Conservation (phyloP, 1,140 invertebrate genomes). For the Neodiprion virginianus region DNA sequence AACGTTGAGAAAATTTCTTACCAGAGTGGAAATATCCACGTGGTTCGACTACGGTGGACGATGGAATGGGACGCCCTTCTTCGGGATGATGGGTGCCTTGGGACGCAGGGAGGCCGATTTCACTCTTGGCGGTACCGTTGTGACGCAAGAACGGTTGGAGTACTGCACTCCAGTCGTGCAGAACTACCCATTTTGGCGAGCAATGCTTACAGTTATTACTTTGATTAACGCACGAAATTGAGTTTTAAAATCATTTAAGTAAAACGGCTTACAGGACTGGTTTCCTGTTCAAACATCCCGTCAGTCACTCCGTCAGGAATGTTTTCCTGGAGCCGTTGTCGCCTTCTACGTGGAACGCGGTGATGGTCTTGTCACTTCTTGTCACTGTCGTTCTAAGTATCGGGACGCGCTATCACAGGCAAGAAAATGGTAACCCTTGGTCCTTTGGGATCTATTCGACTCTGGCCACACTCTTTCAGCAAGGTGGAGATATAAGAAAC, state of each 20-base stretch:
- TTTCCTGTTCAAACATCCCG: background rate
- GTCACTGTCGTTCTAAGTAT: background rate
- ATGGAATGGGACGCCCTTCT: background rate
- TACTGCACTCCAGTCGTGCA: background rate
- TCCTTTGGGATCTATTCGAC: background rate
- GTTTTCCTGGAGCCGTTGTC: conserved; percentile 19
- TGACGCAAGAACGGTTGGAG: background rate
- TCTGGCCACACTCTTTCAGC: background rate
- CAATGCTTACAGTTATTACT: background rate
- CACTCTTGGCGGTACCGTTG: background rate
- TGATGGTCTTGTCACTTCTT: background rate
- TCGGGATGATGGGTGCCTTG: background rate
- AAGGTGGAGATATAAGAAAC: background rate
- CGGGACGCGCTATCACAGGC: background rate
- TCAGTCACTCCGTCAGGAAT: background rate
- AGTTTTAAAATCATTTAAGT: too few species aligned
- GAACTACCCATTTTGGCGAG: background rate
- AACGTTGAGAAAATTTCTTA: background rate
- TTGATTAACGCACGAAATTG: background rate
- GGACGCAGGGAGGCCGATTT: background rate
- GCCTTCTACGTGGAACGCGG: conserved; percentile 7
- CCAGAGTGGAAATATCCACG: background rate
- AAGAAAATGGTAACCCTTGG: background rate
- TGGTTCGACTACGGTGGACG: background rate
- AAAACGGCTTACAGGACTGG: background rate